A percentile compares a stretch with the other conserved stretches of the same genome.
Evolutionary conservation across 2,797 vertebrate species (phyloP).

Genomic region (Anabas testudineus): DNA sequence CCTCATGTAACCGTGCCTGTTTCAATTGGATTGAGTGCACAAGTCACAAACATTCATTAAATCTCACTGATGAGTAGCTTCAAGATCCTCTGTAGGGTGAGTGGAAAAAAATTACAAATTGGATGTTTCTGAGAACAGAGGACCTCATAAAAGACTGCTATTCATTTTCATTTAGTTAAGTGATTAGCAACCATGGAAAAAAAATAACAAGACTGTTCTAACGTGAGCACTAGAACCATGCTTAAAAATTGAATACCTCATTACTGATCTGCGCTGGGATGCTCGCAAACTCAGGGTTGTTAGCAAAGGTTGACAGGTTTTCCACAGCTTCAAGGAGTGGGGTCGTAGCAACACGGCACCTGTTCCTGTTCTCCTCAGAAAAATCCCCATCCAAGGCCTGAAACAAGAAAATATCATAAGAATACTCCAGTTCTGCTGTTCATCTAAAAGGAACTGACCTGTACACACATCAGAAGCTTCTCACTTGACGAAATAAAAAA

Average conservation of each 20-base stretch:
- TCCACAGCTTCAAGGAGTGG: slow-evolving; percentile 97
- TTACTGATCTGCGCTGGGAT: slow-evolving; percentile 97
- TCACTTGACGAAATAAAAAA: slow-evolving; percentile 39
- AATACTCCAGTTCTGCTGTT: slow-evolving; percentile 11
- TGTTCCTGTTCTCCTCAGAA: slow-evolving; percentile 95
- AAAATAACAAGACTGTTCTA: slow-evolving; percentile 14
- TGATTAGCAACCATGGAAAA: neutral
- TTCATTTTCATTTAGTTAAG: slow-evolving; percentile 3
- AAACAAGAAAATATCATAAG: slow-evolving; percentile 35
- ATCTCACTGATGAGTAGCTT: slow-evolving; percentile 32
- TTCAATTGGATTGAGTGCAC: slow-evolving; percentile 53
- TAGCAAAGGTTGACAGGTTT: slow-evolving; percentile 95
- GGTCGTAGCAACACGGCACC: slow-evolving; percentile 91
- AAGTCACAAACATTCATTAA: slow-evolving; percentile 59
- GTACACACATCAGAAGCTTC: slow-evolving; percentile 42
- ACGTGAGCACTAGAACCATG: slow-evolving; percentile 28
- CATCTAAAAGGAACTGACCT: slow-evolving; percentile 7
- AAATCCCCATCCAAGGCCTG: slow-evolving; percentile 97
- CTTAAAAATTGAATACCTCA: slow-evolving; percentile 90
- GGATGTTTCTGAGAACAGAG: slow-evolving; percentile 23
- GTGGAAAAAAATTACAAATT: slow-evolving; percentile 29
- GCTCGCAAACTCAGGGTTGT: slow-evolving; percentile 97
- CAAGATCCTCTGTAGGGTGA: slow-evolving; percentile 29
- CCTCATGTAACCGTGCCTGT: slow-evolving; percentile 52
- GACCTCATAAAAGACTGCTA: slow-evolving; percentile 3